Conservation (phyloP, 2,797 vertebrate genomes). For the Crenichthys baileyi region DNA sequence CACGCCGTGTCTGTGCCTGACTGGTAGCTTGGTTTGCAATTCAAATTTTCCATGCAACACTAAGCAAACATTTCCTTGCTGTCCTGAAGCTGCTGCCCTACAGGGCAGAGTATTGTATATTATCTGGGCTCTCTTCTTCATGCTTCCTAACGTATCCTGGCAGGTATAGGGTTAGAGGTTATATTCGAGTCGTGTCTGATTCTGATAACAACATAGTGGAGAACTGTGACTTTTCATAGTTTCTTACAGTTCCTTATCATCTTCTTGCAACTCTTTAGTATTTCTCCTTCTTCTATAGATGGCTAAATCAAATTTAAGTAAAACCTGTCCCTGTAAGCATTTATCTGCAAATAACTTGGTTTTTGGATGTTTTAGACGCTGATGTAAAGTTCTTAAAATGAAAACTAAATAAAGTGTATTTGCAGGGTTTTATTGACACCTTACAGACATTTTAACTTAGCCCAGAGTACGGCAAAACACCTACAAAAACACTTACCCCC, state of each 20-base stretch:
- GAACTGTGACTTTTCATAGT: conserved; percentile 28
- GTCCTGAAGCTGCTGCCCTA: conserved; percentile 39
- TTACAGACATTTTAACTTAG: background rate
- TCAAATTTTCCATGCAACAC: conserved; percentile 67
- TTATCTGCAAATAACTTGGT: conserved; percentile 18
- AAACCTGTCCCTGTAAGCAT: conserved; percentile 24
- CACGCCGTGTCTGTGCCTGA: conserved; percentile 40
- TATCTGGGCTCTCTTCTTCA: conserved; percentile 49
- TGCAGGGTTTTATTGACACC: background rate
- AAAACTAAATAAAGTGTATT: background rate
- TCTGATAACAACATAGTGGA: conserved; percentile 26
- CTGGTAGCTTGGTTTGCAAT: conserved; percentile 67
- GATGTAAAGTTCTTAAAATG: background rate
- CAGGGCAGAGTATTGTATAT: conserved; percentile 49
- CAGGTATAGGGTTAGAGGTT: conserved; percentile 33
- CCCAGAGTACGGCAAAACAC: too few species aligned
- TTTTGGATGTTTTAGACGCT: background rate
- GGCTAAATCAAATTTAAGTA: conserved; percentile 54
- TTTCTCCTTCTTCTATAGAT: conserved; percentile 39
- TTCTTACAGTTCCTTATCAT: conserved; percentile 35
- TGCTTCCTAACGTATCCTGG: conserved; percentile 39
- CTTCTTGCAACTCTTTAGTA: conserved; percentile 30
- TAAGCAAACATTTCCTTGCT: conserved; percentile 67
- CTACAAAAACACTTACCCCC: too few species aligned
- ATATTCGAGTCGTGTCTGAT: conserved; percentile 48